These are phyloP conservation scores for Catostylus mosaicus DNA, from an alignment of 30 jellyfish, hydroid and myxozoan species.

Conservation along the genomic window DNA sequence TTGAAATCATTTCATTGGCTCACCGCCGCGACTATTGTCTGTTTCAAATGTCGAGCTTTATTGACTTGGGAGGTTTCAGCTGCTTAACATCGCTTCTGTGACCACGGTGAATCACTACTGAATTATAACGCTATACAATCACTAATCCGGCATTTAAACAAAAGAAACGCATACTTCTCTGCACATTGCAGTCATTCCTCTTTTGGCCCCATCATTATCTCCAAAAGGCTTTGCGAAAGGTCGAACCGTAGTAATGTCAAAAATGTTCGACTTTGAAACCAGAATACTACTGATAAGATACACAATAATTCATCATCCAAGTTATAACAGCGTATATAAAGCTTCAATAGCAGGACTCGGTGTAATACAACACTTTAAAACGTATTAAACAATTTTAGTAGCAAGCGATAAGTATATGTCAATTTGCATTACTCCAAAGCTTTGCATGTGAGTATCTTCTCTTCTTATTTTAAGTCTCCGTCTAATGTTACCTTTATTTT, in stretches of 20 bases:
- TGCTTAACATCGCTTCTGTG: background rate
- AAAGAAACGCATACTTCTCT: background rate
- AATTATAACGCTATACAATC: background rate
- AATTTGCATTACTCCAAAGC: no score
- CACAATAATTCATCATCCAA: no score
- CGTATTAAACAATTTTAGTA: no score
- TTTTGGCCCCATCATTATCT: background rate
- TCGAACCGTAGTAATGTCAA: background rate
- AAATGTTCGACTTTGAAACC: no score
- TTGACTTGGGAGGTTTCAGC: background rate
- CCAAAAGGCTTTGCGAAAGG: background rate
- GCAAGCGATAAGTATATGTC: no score
- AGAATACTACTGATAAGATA: no score
- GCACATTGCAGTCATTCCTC: background rate
- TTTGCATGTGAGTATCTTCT: no score
- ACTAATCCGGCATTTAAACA: background rate
- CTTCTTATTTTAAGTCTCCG: no score
- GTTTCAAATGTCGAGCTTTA: background rate
- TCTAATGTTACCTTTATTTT: no score
- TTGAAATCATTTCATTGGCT: conserved; percentile 4
- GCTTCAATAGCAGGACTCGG: no score
- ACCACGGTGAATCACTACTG: background rate
- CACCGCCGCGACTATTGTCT: conserved; percentile 9
- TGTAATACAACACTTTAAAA: no score
- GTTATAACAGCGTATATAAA: no score